These are phyloP conservation scores for Ceriagrion tenellum DNA, from an alignment of 2,888 invertebrate species.

Conservation along the genomic window DNA sequence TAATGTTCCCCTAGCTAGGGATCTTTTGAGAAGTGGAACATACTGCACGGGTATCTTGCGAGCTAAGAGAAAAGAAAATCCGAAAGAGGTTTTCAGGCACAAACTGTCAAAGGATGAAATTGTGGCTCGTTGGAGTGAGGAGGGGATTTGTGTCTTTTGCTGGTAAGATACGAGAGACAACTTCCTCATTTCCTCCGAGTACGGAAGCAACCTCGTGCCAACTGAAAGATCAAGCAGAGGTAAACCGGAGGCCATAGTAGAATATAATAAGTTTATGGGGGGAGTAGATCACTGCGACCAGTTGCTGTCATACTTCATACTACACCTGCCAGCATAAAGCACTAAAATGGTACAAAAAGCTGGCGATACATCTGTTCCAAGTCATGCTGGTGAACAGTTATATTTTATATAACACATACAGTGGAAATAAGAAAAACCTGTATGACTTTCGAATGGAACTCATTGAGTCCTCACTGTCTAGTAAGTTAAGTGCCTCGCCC, in stretches of 20 bases:
- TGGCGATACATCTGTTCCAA: not conserved
- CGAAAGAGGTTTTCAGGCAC: no score
- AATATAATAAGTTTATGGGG: no score
- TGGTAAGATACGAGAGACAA: not conserved
- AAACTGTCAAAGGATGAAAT: no score
- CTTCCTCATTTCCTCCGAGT: not conserved
- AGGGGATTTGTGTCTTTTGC: no score
- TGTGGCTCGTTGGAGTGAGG: no score
- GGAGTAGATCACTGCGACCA: not conserved
- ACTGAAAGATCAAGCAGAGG: not conserved
- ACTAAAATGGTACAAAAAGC: not conserved
- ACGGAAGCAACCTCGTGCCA: not conserved
- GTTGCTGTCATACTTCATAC: not conserved
- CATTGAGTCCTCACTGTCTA: not conserved
- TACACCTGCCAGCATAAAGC: not conserved
- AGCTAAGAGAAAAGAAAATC: not conserved
- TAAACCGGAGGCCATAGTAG: no score
- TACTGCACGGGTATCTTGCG: not conserved
- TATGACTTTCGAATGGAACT: not conserved
- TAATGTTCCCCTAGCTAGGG: constrained; percentile 2
- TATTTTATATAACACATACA: not conserved
- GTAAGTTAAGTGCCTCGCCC: not conserved
- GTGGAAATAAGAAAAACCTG: not conserved
- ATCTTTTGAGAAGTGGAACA: not conserved
- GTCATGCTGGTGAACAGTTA: not conserved